Evolutionary conservation across 2,797 vertebrate genomes (phyloP), one percentile per base, ranked within the genome.

Genomic region (Rhinatrema bivittatum): DNA sequence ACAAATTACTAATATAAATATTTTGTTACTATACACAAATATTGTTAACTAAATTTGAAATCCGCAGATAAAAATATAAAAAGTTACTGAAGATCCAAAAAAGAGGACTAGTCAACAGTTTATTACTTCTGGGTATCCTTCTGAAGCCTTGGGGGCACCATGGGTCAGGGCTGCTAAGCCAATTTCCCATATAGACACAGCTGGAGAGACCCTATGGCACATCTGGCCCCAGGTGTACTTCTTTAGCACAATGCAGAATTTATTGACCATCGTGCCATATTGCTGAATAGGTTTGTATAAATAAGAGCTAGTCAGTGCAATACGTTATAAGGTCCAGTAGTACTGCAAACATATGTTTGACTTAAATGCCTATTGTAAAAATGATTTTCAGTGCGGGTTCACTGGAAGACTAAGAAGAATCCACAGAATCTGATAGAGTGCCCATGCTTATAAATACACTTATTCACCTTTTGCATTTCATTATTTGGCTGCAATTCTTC

Each of bases 351-450:
- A 20, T 23, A 32, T 51, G 36, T 26, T 56, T 53, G 19, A 13
- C 36, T 56, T 42, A 42, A 42, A 23, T 5, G 2, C 38, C 0
- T 12, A 28, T 42, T 5, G 23, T 28, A 26, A 39, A 33, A 29
- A 53, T 46, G 14, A 36, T 16, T 50, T 64, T 60, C 63, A 57
- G 55, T 67, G 57, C 42, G 24, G 46, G 16, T 4, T 0, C 34
- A 29, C n/a, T 42, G 42, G 23, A 33, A 29, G 5, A 44, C 29
- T 4, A 46, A 29, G 49, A 42, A 47, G 0, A n/a, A 11, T 39
- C 32, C 37, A 19, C 25, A 50, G 35, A 16, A 18, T 29, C 32
- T 44, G n/a, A n/a, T n/a, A n/a, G n/a, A 25, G n/a, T 25, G 25
- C 4, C 25, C 42, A 51, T 29, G 42, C 32, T 46, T 14, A 55